Conservation (phyloP, 2,113 vertebrate species). For the Cnemophilus loriae region DNA sequence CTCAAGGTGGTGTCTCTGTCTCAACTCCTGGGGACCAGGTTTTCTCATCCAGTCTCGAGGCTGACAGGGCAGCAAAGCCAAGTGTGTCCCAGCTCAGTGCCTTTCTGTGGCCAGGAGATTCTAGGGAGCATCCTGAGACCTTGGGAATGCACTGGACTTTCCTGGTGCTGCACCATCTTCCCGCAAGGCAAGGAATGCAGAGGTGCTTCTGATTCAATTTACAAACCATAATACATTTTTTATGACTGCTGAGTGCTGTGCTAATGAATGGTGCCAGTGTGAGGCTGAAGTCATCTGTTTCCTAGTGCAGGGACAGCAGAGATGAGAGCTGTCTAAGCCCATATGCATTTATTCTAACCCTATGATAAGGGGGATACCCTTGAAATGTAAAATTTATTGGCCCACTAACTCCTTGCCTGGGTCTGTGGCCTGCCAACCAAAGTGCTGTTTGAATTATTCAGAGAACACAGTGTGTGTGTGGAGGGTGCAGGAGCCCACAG, state of each 20-base stretch:
- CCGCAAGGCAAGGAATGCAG: neutral
- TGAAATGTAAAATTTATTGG: neutral
- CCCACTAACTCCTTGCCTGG: neutral
- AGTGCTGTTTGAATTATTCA: constrained; percentile 26
- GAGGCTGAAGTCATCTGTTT: constrained; percentile 21
- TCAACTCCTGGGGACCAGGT: neutral
- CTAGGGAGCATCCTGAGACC: neutral
- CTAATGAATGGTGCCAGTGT: constrained; percentile 24
- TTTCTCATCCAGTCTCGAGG: constrained; percentile 4
- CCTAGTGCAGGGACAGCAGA: neutral
- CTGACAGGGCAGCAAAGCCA: neutral
- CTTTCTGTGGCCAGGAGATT: neutral
- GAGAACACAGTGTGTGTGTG: neutral
- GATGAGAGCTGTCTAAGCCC: neutral
- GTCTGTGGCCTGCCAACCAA: neutral
- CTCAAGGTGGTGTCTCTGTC: neutral
- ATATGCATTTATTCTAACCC: neutral
- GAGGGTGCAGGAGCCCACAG: neutral
- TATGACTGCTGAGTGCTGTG: constrained; percentile 14
- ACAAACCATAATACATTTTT: constrained; percentile 4
- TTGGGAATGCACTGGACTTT: neutral
- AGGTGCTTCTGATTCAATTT: neutral
- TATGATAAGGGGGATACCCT: neutral
- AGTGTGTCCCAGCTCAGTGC: neutral
- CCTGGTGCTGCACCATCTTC: neutral